These are phyloP conservation scores for Dicentrarchus labrax DNA, from an alignment of 2,113 vertebrate species.

Conservation along the genomic window DNA sequence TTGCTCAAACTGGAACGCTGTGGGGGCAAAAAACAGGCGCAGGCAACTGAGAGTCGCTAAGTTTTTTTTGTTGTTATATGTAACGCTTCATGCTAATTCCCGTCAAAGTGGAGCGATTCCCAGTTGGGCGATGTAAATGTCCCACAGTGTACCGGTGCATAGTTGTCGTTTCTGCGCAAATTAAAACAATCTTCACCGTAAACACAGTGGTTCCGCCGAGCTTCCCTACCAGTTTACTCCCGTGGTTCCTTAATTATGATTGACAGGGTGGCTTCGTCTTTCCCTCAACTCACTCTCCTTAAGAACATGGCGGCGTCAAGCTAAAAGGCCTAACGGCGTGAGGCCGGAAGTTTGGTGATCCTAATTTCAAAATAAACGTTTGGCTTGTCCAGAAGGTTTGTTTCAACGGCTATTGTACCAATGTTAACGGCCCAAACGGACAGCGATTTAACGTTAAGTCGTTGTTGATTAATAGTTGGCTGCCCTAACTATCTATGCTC, in stretches of 20 bases:
- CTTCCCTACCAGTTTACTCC: constrained; percentile 82
- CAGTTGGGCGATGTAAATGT: constrained; percentile 55
- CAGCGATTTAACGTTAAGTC: too few relatives aligned
- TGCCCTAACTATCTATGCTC: neutral
- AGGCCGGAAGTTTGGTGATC: neutral
- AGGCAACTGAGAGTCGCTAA: constrained; percentile 73
- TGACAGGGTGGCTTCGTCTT: constrained; percentile 83
- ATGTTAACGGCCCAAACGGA: neutral
- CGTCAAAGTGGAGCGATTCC: constrained; percentile 74
- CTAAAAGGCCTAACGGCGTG: fast-evolving
- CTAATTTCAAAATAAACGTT: constrained; percentile 47
- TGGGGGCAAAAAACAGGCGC: constrained; percentile 43
- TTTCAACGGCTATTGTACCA: neutral
- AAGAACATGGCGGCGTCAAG: constrained; percentile 69
- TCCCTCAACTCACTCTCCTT: constrained; percentile 83
- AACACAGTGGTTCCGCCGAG: constrained; percentile 73
- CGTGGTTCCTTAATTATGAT: constrained; percentile 83
- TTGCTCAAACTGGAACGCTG: constrained; percentile 49
- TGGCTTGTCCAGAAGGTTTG: fast-evolving
- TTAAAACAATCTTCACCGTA: constrained; percentile 57
- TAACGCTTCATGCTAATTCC: constrained; percentile 71
- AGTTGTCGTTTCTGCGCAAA: constrained; percentile 57
- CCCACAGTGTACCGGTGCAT: constrained; percentile 73
- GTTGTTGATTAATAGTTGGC: neutral
- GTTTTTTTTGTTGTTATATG: constrained; percentile 74